Conservation (phyloP, 2,888 invertebrate genomes). For the Tetranychus truncatus region DNA sequence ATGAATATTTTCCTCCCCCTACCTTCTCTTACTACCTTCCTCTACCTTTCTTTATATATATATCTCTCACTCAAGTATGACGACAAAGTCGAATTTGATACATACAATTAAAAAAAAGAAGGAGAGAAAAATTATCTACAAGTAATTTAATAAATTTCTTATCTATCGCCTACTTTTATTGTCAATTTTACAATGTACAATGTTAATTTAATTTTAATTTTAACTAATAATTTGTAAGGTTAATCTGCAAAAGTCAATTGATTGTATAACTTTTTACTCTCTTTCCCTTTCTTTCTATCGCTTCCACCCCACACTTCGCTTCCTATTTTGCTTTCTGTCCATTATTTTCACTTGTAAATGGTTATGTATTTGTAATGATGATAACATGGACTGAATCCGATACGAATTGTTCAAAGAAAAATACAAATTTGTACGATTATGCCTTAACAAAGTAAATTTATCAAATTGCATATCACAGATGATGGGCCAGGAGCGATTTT, state of each 20-base stretch:
- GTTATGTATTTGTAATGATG: too few species aligned
- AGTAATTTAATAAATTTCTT: too few species aligned
- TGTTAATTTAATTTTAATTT: background rate
- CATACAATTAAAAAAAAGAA: slow-evolving; percentile 1
- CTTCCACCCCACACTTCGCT: too few species aligned
- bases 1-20: background rate
- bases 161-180: background rate
- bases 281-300: background rate
- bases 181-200: background rate
- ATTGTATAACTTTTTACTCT: background rate
- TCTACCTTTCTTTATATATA: too few species aligned
- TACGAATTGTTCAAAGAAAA: too few species aligned
- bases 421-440: too few species aligned
- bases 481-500: too few species aligned
- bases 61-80: background rate
- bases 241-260: background rate
- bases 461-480: too few species aligned
- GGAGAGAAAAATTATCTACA: background rate
- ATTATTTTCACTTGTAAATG: too few species aligned
- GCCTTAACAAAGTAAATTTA: too few species aligned
- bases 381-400: too few species aligned
- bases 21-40: background rate
- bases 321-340: too few species aligned
- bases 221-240: background rate
- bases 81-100: background rate